Conservation (phyloP, 1,140 invertebrate species). For the Drosophila auraria region DNA sequence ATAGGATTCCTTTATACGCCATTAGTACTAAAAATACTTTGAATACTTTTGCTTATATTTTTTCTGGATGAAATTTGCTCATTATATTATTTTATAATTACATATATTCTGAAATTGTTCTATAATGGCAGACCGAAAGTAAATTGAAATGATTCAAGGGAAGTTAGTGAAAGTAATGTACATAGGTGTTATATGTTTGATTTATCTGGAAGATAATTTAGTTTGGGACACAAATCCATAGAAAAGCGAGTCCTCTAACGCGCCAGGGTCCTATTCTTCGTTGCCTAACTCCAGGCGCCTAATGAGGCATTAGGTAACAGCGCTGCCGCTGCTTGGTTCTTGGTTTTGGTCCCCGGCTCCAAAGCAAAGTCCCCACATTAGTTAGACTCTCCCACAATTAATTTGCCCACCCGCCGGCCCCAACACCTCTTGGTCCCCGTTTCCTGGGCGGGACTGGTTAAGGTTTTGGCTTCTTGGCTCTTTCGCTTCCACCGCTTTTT, state of each 20-base stretch:
- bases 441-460: constrained; percentile 51
- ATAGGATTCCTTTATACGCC: no score
- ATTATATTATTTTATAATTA: constrained; percentile 2
- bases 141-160: not conserved
- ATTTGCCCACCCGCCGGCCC: constrained; percentile 37
- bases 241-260: not conserved
- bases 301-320: constrained; percentile 68
- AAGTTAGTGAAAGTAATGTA: no score
- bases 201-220: not conserved
- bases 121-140: no score
- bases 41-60: not conserved
- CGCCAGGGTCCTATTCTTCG: constrained; percentile 10
- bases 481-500: constrained; percentile 29
- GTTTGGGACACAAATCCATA: not conserved
- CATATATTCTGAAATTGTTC: no score
- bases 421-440: constrained; percentile 11
- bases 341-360: not conserved
- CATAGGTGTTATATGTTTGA: not conserved
- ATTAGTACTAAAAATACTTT: no score
- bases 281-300: constrained; percentile 55
- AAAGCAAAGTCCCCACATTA: constrained; percentile 51
- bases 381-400: constrained; percentile 72
- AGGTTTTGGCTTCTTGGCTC: constrained; percentile 26
- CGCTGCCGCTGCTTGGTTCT: not conserved
- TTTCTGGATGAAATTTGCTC: not conserved